Evolutionary conservation across 1,140 invertebrate genomes (phyloP).

Genomic region (Marisa cornuarietis): DNA sequence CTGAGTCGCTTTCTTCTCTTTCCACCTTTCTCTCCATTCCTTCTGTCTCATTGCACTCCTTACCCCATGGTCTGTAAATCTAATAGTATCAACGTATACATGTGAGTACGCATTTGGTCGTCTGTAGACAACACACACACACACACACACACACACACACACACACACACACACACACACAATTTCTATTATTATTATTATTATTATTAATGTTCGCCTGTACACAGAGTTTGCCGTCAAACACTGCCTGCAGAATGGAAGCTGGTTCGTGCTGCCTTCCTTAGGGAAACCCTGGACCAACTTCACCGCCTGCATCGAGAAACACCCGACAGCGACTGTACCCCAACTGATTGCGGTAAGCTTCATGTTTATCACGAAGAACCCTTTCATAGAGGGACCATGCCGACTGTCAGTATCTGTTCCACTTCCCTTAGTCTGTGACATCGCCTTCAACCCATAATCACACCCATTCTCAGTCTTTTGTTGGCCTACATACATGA

Average conservation of each 20-base stretch:
- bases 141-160: constrained; percentile 1
- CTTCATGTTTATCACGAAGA: background rate
- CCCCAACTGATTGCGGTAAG: constrained; percentile 3
- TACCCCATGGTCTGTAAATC: background rate
- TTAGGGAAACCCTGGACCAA: constrained; percentile 62
- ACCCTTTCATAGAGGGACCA: too few relatives aligned
- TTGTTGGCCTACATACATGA: too few relatives aligned
- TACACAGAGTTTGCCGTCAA: constrained; percentile 37
- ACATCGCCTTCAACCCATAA: too few relatives aligned
- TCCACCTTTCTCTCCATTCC: background rate
- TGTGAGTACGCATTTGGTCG: background rate
- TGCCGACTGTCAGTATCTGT: too few relatives aligned
- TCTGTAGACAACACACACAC: constrained; percentile 3
- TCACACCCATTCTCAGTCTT: too few relatives aligned
- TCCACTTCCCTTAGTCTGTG: too few relatives aligned
- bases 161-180: background rate
- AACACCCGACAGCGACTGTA: background rate
- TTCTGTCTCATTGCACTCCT: background rate
- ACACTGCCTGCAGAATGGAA: constrained; percentile 36
- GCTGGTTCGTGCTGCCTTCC: constrained; percentile 31
- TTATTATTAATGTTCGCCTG: background rate
- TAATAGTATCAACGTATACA: too few relatives aligned
- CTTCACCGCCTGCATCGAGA: constrained; percentile 83
- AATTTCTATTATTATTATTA: background rate
- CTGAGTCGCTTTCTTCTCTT: background rate